Base-by-base conservation (phyloP, 2,888 invertebrate genomes). In the Drosophila ustulata region DNA sequence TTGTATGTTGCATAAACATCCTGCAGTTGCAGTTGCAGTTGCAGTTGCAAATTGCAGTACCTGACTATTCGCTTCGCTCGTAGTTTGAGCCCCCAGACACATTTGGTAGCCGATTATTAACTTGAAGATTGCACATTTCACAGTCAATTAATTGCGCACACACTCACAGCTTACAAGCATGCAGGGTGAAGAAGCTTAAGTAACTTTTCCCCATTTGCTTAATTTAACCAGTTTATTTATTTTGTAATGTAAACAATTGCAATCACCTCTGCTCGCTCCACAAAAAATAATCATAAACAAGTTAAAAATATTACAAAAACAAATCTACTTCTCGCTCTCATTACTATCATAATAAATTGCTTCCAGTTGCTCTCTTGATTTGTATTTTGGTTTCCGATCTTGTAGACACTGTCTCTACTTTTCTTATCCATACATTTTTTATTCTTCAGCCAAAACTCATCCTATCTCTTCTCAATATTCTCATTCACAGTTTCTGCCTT, bases 51-150 rank as follows among this genome's bases (percentile, higher is more conserved):
- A 18, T 18, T 18, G 18, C 18, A 18, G 18, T 18, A 30, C 4
- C 37, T 8, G 9, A 32, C 9, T 32, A 37, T 37, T 59, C 39
- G 50, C 9, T 50, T 30, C 25, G 55, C 43, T 64, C 28, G 52
- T 28, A 3, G 18, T 7, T 41, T 11, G 30, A 63, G 46, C 46
- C 30, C 7, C 4, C 34, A 37, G 34, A 28, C 61, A 39, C 63
- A 46, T 43, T 43, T 34, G 43, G 23, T 43, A 26, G 46, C 34
- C 30, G 52, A 18, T 59, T 49, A 69, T 53, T 53, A 39, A 50
- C 43, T 50, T 49, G 13, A 69, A 53, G 43, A 45, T 58, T 59
- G 53, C 67, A 57, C 58, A 68, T 57, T 52, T 68, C 58, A 67
- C 68, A 52, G 51, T 47, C 58, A 57, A 57, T 57, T 57, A 67